Conservation (phyloP, 2,113 vertebrate genomes). For the Sturnus vulgaris region DNA sequence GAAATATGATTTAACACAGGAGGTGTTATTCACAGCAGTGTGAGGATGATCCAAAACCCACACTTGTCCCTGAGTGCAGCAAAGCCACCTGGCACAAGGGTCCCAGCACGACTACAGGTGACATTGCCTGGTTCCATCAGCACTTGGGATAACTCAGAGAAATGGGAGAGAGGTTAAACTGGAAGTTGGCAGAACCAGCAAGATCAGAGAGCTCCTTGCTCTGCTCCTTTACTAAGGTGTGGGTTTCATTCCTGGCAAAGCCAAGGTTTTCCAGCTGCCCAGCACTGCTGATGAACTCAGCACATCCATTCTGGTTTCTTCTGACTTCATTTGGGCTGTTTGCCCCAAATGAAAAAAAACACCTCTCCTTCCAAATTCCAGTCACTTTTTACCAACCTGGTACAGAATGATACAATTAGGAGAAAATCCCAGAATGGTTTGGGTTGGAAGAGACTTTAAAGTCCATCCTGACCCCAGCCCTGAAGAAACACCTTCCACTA, state of each 20-base stretch:
- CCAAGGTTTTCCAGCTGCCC: background rate
- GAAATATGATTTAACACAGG: background rate
- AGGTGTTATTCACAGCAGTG: background rate
- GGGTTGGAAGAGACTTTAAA: background rate
- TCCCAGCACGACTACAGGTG: background rate
- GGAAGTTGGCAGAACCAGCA: background rate
- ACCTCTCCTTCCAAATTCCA: background rate
- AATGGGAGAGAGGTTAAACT: background rate
- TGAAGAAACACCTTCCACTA: background rate
- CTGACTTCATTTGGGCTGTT: background rate
- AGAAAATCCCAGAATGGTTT: background rate
- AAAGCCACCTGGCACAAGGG: background rate
- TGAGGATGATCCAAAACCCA: background rate
- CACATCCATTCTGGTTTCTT: too few relatives aligned
- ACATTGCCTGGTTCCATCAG: background rate
- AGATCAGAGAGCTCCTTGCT: background rate
- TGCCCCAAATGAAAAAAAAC: background rate
- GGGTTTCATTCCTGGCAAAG: background rate
- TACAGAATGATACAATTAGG: background rate
- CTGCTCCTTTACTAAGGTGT: background rate
- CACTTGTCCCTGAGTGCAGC: background rate
- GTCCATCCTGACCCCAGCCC: rapidly evolving
- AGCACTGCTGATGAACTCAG: background rate
- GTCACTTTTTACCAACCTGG: background rate
- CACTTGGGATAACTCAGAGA: background rate